Evolutionary conservation across 2,888 invertebrate genomes (phyloP).

Genomic region (Chironomus tentans): DNA sequence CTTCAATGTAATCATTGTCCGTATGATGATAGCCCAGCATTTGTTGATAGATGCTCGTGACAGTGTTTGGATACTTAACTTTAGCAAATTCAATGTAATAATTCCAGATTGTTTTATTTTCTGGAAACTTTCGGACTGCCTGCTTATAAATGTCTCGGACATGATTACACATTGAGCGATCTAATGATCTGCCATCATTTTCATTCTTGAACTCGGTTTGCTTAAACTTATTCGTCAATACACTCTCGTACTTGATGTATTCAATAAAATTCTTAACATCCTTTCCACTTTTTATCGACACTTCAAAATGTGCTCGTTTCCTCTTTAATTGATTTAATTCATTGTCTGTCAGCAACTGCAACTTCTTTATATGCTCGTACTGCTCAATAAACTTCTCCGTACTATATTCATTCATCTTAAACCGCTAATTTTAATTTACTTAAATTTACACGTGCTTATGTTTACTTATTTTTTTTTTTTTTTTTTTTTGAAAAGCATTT

Average conservation of each 20-base stretch:
- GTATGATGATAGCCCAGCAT: slow-evolving; percentile 3
- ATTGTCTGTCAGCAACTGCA: not conserved
- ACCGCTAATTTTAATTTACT: too few species aligned
- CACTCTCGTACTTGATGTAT: slow-evolving; percentile 8
- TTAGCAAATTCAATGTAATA: slow-evolving; percentile 9
- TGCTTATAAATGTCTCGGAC: not conserved
- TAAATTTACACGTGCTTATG: not conserved
- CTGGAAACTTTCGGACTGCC: not conserved
- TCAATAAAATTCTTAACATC: slow-evolving; percentile 1
- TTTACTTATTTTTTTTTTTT: too few species aligned
- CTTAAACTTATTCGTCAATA: slow-evolving; percentile 8
- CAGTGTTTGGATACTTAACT: not conserved
- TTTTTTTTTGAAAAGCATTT: too few species aligned
- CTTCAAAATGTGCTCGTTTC: slow-evolving; percentile 6
- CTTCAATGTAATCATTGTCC: not conserved
- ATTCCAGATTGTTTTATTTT: not conserved
- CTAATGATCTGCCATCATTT: not conserved
- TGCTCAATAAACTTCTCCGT: slow-evolving; percentile 10
- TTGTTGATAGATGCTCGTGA: not conserved
- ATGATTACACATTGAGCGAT: not conserved
- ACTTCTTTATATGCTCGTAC: slow-evolving; percentile 11
- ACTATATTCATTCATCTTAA: not conserved
- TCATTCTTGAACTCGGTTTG: not conserved
- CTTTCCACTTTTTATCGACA: not conserved
- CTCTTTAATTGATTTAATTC: slow-evolving; percentile 8